phyloP scores from a whole-genome alignment of 2,888 invertebrate genomes.

The Heliconius erato region DNA sequence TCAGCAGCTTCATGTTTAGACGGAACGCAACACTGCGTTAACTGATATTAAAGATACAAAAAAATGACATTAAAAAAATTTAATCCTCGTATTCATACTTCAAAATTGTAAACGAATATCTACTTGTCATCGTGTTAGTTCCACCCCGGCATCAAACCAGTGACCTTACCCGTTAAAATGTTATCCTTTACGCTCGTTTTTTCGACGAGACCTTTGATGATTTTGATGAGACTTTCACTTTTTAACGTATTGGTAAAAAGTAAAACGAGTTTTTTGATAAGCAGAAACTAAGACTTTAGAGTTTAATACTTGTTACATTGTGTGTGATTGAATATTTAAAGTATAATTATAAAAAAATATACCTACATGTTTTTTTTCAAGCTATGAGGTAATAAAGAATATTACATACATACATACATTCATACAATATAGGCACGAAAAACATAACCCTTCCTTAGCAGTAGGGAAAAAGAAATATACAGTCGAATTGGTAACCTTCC shows the following conservation, averaged over 20 bases:
- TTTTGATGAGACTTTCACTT: constrained; percentile 38
- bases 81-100: background rate
- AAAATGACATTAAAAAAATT: background rate
- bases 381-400: no score
- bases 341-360: no score
- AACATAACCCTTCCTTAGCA: no score
- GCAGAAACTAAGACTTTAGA: background rate
- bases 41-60: no score
- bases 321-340: no score
- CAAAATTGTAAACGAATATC: background rate
- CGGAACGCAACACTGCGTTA: no score
- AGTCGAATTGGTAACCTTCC: no score
- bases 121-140: constrained; percentile 71
- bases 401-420: no score
- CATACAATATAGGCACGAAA: no score
- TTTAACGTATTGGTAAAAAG: constrained; percentile 1
- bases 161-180: constrained; percentile 53
- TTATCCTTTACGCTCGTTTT: constrained; percentile 38
- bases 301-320: background rate
- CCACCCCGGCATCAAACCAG: constrained; percentile 68
- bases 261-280: background rate
- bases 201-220: constrained; percentile 26
- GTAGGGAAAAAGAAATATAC: no score
- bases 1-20: no score
- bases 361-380: no score